A percentile compares a stretch with the other conserved stretches of the same genome.
phyloP scores from a whole-genome alignment of 2,113 vertebrate genomes.

The Guaruba guarouba region DNA sequence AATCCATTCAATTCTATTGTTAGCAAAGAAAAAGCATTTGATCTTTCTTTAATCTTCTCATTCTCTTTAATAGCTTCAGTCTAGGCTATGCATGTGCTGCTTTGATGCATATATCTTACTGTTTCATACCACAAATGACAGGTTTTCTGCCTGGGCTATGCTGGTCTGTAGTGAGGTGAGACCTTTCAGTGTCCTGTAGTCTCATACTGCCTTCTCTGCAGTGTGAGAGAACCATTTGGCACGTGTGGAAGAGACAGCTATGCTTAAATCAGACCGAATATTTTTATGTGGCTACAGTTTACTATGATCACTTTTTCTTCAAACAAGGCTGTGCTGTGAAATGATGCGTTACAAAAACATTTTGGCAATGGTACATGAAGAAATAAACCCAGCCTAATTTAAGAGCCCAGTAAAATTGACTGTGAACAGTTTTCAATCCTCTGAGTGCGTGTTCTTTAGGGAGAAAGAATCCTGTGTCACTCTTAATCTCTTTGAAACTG shows the following conservation, averaged over 20 bases:
- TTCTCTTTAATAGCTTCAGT: neutral
- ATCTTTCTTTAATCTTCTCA: neutral
- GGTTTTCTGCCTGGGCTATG: neutral
- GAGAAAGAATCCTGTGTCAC: neutral
- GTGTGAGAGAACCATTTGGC: neutral
- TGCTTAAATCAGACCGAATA: neutral
- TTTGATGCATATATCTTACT: neutral
- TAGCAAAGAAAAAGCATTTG: neutral
- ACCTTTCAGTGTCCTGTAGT: neutral
- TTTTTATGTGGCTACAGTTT: neutral
- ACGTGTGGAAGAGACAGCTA: neutral
- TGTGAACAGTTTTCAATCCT: neutral
- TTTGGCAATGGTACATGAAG: neutral
- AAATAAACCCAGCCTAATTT: neutral
- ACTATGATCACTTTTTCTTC: neutral
- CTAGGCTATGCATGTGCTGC: neutral
- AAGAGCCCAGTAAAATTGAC: neutral
- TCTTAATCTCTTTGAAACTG: conserved; percentile 28
- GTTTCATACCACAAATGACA: neutral
- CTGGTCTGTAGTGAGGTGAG: neutral
- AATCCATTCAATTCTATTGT: neutral
- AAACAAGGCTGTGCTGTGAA: neutral
- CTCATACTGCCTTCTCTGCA: neutral
- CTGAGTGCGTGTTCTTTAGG: neutral
- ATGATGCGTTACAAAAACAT: neutral